phyloP scores from a whole-genome alignment of 2,797 vertebrate species.

The Sciurus carolinensis region DNA sequence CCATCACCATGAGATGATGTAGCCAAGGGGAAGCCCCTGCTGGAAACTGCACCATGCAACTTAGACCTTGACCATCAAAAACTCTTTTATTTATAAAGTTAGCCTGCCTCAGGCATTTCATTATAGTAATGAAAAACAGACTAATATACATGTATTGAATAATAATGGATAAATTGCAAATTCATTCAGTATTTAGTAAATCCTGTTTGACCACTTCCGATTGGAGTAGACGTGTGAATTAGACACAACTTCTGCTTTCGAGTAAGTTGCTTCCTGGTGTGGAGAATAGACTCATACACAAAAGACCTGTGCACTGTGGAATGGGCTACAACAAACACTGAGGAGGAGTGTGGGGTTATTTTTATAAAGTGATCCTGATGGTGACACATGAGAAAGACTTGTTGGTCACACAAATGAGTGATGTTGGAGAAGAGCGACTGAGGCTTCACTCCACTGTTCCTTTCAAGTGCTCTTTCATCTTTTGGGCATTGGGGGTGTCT shows the following conservation, averaged over 20 bases:
- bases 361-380: not conserved
- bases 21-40: not conserved
- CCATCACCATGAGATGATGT: not conserved
- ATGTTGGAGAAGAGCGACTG: not conserved
- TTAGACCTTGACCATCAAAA: not conserved
- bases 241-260: not conserved
- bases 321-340: not conserved
- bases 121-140: not conserved
- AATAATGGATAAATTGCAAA: not conserved
- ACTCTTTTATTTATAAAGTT: not conserved
- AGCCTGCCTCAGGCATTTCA: not conserved
- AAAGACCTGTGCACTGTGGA: not conserved
- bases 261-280: not conserved
- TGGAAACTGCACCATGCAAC: not conserved
- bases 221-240: not conserved
- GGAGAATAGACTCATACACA: not conserved
- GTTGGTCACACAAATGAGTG: not conserved
- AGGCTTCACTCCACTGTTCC: not conserved
- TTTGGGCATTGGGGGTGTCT: not conserved
- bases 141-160: not conserved
- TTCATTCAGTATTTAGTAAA: not conserved
- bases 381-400: not conserved
- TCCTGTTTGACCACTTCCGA: not conserved
- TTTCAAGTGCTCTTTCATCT: not conserved
- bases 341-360: not conserved